A percentile compares a stretch with the other conserved stretches of the same genome.
phyloP scores from a whole-genome alignment of 2,113 vertebrate species.

The Laticauda colubrina region DNA sequence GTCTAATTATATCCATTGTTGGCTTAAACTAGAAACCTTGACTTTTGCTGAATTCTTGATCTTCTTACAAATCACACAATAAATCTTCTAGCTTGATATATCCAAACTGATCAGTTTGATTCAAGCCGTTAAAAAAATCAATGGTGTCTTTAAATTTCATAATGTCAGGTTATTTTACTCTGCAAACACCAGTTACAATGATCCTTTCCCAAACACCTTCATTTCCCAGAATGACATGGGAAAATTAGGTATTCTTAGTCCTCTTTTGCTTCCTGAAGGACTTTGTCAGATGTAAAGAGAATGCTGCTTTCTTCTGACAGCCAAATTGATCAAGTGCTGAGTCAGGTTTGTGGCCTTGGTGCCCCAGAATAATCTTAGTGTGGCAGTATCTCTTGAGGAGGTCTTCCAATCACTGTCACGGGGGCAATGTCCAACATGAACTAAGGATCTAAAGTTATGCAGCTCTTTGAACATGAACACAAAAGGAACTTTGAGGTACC shows the following conservation, averaged over 20 bases:
- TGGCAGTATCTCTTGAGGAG: not conserved
- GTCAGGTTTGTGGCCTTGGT: not conserved
- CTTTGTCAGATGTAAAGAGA: not conserved
- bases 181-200: not conserved
- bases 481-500: not conserved
- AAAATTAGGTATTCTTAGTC: not conserved
- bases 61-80: conserved; percentile 9
- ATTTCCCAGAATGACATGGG: not conserved
- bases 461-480: not conserved
- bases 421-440: not conserved
- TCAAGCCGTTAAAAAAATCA: conserved; percentile 38
- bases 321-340: not conserved
- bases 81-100: conserved; percentile 31
- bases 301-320: not conserved
- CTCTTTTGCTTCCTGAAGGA: not conserved
- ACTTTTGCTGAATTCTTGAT: conserved; percentile 39
- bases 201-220: conserved; percentile 3
- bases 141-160: conserved; percentile 23
- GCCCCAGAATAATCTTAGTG: not conserved
- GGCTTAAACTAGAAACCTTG: conserved; percentile 29
- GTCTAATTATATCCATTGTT: conserved; percentile 15
- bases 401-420: not conserved
- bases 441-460: not conserved
- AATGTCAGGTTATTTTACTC: conserved; percentile 15
- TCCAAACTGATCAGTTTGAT: conserved; percentile 24